A percentile compares a stretch with the other conserved stretches of the same genome.
Evolutionary conservation across 2,113 vertebrate species (phyloP).

Genomic region (Pogona vitticeps): DNA sequence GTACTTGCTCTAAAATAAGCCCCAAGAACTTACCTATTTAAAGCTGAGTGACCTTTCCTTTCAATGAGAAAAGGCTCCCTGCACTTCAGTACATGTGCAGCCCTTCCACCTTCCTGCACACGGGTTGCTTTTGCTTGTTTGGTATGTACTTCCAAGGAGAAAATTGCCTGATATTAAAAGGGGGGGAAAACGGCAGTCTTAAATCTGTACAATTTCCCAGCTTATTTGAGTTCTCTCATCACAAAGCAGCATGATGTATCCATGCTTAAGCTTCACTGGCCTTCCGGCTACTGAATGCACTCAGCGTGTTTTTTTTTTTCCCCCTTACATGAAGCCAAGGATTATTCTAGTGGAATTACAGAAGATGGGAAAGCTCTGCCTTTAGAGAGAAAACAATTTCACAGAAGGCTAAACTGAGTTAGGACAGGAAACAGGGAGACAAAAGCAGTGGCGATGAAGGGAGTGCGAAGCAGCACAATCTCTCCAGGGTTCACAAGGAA

Average conservation of each 20-base stretch:
- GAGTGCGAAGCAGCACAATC: slow-evolving; percentile 36
- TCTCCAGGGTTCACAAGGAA: slow-evolving; percentile 27
- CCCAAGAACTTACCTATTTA: background rate
- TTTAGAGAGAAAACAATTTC: slow-evolving; percentile 71
- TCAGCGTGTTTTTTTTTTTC: background rate
- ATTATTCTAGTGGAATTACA: slow-evolving; percentile 62
- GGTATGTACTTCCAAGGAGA: background rate
- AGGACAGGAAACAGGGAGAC: slow-evolving; percentile 39
- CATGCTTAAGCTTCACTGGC: background rate
- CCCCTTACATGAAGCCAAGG: slow-evolving; percentile 37
- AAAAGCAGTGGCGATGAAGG: slow-evolving; percentile 23
- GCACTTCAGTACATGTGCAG: background rate
- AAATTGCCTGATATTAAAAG: background rate
- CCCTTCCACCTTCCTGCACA: background rate
- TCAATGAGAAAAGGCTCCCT: background rate
- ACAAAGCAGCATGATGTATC: slow-evolving; percentile 5
- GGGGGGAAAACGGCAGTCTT: background rate
- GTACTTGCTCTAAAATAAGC: background rate
- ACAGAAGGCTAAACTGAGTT: slow-evolving; percentile 62
- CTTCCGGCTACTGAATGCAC: background rate
- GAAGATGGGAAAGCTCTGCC: slow-evolving; percentile 19
- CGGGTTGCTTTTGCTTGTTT: background rate
- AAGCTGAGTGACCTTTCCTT: too few relatives aligned
- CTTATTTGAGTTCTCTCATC: slow-evolving; percentile 30
- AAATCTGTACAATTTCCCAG: background rate